Evolutionary conservation across 2,888 invertebrate genomes (phyloP).

Genomic region (Chrysodeixis includens): DNA sequence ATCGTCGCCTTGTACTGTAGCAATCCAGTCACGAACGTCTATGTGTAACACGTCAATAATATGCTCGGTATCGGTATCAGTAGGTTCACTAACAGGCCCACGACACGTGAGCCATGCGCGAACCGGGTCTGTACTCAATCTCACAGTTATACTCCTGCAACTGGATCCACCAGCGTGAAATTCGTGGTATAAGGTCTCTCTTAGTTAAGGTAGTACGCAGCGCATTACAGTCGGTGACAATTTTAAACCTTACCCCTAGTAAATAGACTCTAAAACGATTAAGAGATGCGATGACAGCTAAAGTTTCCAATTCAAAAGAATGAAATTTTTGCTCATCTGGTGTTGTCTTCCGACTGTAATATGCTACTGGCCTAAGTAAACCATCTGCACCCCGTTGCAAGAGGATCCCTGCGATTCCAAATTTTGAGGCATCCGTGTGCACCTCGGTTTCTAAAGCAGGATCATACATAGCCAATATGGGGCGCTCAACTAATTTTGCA

Average conservation of each 20-base stretch:
- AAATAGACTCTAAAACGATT: slow-evolving; percentile 45
- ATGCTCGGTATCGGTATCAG: slow-evolving; percentile 60
- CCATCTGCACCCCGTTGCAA: slow-evolving; percentile 51
- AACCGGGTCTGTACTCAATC: slow-evolving; percentile 48
- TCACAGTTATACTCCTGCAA: slow-evolving; percentile 33
- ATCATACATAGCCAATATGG: slow-evolving; percentile 62
- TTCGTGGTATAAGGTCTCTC: slow-evolving; percentile 45
- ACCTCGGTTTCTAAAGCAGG: slow-evolving; percentile 54
- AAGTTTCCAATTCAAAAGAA: slow-evolving; percentile 52
- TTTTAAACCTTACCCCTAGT: slow-evolving; percentile 49
- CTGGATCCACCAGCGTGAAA: slow-evolving; percentile 40
- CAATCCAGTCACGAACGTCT: slow-evolving; percentile 16
- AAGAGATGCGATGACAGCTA: slow-evolving; percentile 49
- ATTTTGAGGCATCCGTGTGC: slow-evolving; percentile 68
- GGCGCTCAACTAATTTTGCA: slow-evolving; percentile 45
- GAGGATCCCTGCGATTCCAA: slow-evolving; percentile 63
- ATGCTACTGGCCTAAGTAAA: slow-evolving; percentile 40
- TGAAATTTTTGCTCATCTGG: slow-evolving; percentile 46
- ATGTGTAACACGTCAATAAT: slow-evolving; percentile 11
- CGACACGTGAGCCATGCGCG: slow-evolving; percentile 61
- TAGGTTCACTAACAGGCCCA: slow-evolving; percentile 17
- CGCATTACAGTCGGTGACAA: slow-evolving; percentile 52
- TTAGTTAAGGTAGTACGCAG: slow-evolving; percentile 42
- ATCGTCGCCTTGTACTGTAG: slow-evolving; percentile 19
- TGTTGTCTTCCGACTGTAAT: slow-evolving; percentile 52